Evolutionary conservation across 2,113 vertebrate species (phyloP).

Genomic region (Nothocercus nigrocapillus): DNA sequence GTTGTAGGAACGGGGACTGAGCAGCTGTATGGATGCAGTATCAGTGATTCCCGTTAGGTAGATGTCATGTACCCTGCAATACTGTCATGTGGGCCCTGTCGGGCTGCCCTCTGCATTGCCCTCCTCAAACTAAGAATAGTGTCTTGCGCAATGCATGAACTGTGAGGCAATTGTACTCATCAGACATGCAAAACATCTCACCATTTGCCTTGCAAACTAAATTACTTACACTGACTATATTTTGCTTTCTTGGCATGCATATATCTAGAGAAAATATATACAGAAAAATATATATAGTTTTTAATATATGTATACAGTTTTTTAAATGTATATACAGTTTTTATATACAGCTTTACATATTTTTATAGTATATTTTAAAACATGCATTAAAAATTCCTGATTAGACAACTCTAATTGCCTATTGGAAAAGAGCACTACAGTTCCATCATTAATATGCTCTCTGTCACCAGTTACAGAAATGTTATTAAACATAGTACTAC

Average conservation of each 20-base stretch:
- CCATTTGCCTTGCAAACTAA: neutral
- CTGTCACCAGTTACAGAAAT: neutral
- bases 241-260: neutral
- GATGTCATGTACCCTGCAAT: neutral
- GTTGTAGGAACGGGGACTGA: too few relatives aligned
- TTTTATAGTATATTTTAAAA: neutral
- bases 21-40: neutral
- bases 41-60: neutral
- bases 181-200: constrained; percentile 1
- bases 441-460: neutral
- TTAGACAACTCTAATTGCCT: neutral
- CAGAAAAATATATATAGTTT: neutral
- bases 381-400: neutral
- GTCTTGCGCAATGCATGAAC: constrained; percentile 40
- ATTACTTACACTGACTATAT: neutral
- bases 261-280: neutral
- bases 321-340: neutral
- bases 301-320: neutral
- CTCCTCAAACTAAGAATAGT: neutral
- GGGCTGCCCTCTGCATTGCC: constrained; percentile 14
- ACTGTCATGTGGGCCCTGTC: neutral
- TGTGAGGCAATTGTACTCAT: neutral
- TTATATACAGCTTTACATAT: neutral
- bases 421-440: neutral
- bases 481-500: constrained; percentile 27